Conservation (phyloP, 2,113 vertebrate species). For the Ciconia maguari region DNA sequence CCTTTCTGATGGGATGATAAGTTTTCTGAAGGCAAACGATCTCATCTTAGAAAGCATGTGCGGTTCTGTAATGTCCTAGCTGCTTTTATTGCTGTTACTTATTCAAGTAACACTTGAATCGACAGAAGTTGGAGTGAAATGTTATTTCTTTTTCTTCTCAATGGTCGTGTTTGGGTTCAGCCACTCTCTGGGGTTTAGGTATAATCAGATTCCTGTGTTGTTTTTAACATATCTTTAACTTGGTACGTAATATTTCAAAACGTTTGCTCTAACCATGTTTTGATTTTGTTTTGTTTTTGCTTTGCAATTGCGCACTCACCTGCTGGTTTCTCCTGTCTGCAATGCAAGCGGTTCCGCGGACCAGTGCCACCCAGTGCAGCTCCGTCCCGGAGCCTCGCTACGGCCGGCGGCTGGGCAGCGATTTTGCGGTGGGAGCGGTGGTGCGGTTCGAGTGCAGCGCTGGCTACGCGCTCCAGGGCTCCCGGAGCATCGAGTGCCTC, state of each 20-base stretch:
- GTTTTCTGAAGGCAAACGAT: not conserved
- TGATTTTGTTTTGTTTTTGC: not conserved
- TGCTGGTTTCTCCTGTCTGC: not conserved
- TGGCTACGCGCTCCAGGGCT: constrained; percentile 87
- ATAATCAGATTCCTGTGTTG: accelerated
- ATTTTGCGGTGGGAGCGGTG: constrained; percentile 89
- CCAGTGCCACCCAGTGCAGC: constrained; percentile 96
- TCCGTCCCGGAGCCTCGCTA: constrained; percentile 94
- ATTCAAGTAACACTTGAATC: not conserved
- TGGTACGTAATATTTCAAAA: accelerated
- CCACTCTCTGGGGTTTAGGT: not conserved
- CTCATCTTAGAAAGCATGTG: accelerated
- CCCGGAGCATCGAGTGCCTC: constrained; percentile 88
- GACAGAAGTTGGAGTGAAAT: not conserved
- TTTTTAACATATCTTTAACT: not conserved
- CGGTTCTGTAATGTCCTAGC: not conserved
- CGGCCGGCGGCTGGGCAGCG: constrained; percentile 89
- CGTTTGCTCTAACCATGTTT: accelerated
- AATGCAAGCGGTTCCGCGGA: constrained; percentile 87
- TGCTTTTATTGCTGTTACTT: not conserved
- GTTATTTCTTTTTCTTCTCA: not conserved
- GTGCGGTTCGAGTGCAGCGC: constrained; percentile 92
- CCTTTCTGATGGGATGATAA: not conserved
- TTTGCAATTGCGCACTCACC: accelerated
- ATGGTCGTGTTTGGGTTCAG: not conserved